Percentiles rank a stretch among this genome's conserved stretches.
These are phyloP conservation scores for Pristionchus arcanus DNA, from an alignment of 2,888 invertebrate species.

Conservation along the genomic window DNA sequence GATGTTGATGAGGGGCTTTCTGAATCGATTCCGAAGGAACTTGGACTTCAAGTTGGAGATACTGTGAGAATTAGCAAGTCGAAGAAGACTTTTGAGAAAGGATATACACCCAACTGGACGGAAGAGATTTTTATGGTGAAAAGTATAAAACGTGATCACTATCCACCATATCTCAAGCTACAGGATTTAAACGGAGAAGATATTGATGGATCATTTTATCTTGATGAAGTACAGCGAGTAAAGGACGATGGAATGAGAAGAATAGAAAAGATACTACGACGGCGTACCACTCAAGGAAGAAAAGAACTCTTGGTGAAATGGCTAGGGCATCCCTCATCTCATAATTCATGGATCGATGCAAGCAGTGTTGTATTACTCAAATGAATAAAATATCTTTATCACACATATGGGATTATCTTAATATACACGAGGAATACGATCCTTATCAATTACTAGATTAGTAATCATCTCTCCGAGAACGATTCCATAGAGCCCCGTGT, in stretches of 20 bases:
- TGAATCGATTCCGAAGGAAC: too few species aligned
- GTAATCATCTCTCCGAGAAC: slow-evolving; percentile 17
- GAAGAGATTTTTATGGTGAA: neutral
- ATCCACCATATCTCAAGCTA: neutral
- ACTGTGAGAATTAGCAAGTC: neutral
- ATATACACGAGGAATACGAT: slow-evolving; percentile 12
- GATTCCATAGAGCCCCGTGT: neutral
- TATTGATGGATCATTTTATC: neutral
- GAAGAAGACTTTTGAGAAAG: neutral
- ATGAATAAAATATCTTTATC: too few species aligned
- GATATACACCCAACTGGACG: neutral
- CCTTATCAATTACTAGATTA: neutral
- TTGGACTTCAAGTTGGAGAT: neutral
- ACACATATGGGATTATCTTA: too few species aligned
- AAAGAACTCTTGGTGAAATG: neutral
- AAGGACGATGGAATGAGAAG: neutral
- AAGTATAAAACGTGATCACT: neutral
- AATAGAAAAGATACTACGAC: neutral
- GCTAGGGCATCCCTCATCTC: neutral
- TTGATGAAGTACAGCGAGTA: neutral
- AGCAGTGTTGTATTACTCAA: neutral
- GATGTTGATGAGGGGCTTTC: neutral
- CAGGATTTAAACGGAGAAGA: neutral
- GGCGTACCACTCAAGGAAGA: neutral
- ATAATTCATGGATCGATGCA: neutral